Evolutionary conservation across 2,797 vertebrate species (phyloP), one percentile per base, ranked within the genome.

Genomic region (Etheostoma nigrum): DNA sequence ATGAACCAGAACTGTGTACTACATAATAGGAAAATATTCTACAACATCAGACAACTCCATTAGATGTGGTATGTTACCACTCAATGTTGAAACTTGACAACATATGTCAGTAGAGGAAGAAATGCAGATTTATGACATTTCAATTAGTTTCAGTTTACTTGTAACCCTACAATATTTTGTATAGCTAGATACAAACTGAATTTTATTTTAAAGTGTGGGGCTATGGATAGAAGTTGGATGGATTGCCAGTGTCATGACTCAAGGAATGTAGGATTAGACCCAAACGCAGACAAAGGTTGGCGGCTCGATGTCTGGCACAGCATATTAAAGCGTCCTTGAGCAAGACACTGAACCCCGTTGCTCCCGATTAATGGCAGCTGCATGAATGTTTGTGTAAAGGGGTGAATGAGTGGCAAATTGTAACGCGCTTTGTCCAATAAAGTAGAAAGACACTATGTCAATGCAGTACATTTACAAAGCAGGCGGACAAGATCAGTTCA

Each of bases 1-100:
- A 60, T 78, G 55, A 83, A 78, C 76, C 55, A 27, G 27, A 23
- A 53, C 45, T 40, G 69, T 52, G 40, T 70, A 33, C 73, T 59
- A 47, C 47, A 72, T 33, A 59, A 68, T 48, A 27, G 60, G 7
- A 74, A 67, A 74, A 60, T 59, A 75, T 40, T 27, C 27, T 30
- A 30, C 5, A 54, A 23, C 12, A 9, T 30, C 1, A 30, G 30
- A 30, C 30, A 60, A 33, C 55, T 67, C 5, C 10, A 54, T 72
- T 76, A 68, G 19, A 58, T 47, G 7, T 25, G 23, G 1, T 42
- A 19, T 62, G 54, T 66, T 42, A 23, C 11, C 14, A 60, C 49
- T 68, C 18, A 52, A 0, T 51, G 30, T 23, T 66, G 15, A 40
- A 60, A 67, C 6, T 23, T 19, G 10, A 45, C 27, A 30, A 30